Base-by-base conservation (phyloP, 2,113 vertebrate genomes). In the Sialia sialis region DNA sequence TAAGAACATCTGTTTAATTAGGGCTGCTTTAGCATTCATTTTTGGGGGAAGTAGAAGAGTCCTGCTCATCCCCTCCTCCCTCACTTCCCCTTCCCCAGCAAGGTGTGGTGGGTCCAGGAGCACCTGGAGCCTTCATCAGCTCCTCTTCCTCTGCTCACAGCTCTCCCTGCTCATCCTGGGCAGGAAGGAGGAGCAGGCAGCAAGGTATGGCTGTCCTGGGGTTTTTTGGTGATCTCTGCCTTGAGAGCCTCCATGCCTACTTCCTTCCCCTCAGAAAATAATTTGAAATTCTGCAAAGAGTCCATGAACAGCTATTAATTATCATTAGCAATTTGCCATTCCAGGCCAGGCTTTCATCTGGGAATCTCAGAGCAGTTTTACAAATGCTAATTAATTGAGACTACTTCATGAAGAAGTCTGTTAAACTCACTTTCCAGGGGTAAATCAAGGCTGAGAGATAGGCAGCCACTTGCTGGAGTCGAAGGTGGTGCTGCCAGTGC, bases 251-350 rank as follows among this genome's bases (percentile, higher is more conserved):
- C 78, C 72, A 43, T 41, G 41, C 85, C 46, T 9, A 0, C 66
- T 60, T 78, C 49, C 34, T 66, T 82, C 67, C 60, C 49, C 80
- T 70, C 80, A 20, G 89, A 92, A 95, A 85, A 87, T 70, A 87
- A 91, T 90, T 84, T 48, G 34, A 80, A 75, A 91, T 91, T 84
- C 90, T 70, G 83, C 55, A 64, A 91, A 91, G 94, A 89, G 82
- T 87, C 87, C 66, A 72, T 87, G 94, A 94, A 78, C 95, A 95
- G 91, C 91, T 90, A 91, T 96, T 96, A 95, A 96, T 97, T 97
- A 97, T 93, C 95, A 88, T 91, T 94, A 95, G 95, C 79, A 95
- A 95, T 96, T 96, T 95, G 94, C 96, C 84, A 89, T 92, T 84
- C 92, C 88, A 81, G 88, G 89, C 74, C 92, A 93, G 93, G 91